These are phyloP conservation scores for Acanthoscelides obtectus DNA, from an alignment of 2,888 invertebrate species.

Conservation along the genomic window DNA sequence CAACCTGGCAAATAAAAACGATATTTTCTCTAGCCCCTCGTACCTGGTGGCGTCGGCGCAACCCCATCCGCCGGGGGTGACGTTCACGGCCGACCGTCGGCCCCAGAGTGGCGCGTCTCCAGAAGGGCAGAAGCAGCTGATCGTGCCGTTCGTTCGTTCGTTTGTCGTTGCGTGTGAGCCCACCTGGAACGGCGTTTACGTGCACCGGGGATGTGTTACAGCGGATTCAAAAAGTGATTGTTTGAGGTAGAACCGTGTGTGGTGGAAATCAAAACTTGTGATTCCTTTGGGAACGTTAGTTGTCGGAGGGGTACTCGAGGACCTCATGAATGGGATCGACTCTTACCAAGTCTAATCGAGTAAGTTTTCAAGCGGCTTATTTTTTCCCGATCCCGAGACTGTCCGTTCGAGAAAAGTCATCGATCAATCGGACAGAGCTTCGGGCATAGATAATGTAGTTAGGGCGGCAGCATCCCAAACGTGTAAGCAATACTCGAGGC, in stretches of 20 bases:
- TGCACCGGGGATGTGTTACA: not conserved
- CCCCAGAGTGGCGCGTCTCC: not conserved
- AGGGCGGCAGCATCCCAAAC: too few species aligned
- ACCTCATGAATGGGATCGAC: constrained; percentile 51
- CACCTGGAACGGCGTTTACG: not conserved
- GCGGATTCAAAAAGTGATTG: not conserved
- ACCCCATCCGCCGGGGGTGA: not conserved
- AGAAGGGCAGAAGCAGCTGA: not conserved
- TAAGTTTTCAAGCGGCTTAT: constrained; percentile 35
- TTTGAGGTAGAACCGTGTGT: not conserved
- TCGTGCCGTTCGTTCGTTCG: not conserved
- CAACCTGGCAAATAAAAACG: too few species aligned
- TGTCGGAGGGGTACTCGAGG: constrained; percentile 1
- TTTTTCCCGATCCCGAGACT: too few species aligned
- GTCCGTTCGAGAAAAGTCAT: too few species aligned
- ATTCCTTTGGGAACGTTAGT: constrained; percentile 2
- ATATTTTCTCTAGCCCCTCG: not conserved
- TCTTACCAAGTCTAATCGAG: constrained; percentile 49
- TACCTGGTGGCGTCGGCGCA: not conserved
- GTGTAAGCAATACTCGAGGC: too few species aligned
- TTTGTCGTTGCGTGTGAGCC: not conserved
- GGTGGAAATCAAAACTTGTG: constrained; percentile 3
- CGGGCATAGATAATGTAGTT: too few species aligned
- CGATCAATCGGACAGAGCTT: too few species aligned
- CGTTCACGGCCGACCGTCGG: not conserved